Evolutionary conservation across 2,797 vertebrate genomes (phyloP).

Genomic region (Rhinichthys osculus): DNA sequence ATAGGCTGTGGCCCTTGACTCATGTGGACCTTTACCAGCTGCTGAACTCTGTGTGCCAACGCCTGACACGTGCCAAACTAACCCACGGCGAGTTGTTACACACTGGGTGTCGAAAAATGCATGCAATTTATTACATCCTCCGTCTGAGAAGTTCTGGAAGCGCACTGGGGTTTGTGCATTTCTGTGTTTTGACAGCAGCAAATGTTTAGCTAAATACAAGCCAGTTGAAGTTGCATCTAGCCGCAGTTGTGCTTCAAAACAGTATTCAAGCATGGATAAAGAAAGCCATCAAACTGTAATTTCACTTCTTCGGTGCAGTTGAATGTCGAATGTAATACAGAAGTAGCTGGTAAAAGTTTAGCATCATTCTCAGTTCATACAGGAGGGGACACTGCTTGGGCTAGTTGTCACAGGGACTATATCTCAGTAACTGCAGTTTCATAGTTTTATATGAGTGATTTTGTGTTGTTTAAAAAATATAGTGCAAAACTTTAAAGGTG

Average conservation of each 20-base stretch:
- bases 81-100: not conserved
- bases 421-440: not conserved
- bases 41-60: conserved; percentile 34
- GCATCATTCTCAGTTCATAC: not conserved
- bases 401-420: not conserved
- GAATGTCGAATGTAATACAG: not conserved
- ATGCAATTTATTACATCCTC: not conserved
- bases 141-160: not conserved
- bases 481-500: not conserved
- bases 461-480: not conserved
- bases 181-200: conserved; percentile 11
- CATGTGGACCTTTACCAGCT: conserved; percentile 71
- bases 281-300: not conserved
- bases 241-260: not conserved
- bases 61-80: conserved; percentile 10
- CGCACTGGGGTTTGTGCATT: not conserved
- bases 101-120: not conserved
- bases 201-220: not conserved
- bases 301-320: not conserved
- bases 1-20: conserved; percentile 66
- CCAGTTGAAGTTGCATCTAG: not conserved
- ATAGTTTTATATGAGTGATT: not conserved
- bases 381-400: not conserved
- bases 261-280: not conserved
- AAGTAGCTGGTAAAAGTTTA: not conserved